Evolutionary conservation across 2,797 vertebrate species (phyloP), one percentile per base, ranked within the genome.

Genomic region (Coreius guichenoti): DNA sequence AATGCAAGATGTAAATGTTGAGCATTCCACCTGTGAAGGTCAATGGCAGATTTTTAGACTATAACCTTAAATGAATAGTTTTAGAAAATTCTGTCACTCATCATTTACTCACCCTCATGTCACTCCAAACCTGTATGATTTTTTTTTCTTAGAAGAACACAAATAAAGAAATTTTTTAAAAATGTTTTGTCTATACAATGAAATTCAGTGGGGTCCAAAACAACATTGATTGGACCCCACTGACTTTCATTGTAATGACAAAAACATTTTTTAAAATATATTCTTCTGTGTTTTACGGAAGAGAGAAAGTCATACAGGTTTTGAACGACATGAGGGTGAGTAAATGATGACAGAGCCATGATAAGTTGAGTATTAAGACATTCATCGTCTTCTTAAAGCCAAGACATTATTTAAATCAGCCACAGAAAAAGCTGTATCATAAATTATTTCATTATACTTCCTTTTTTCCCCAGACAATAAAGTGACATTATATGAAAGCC

Each of bases 401-500:
- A 23, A n/a, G 33, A 72, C 81, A 19, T 73, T 5, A 21, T 82
- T 74, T 73, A 36, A 73, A 29, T 82, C 69, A 58, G n/a, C 43
- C n/a, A 47, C 11, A 31, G 33, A 70, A 69, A 70, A 39, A 49
- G 19, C 63, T 11, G 65, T 47, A 70, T 58, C 36, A 69, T 79
- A 78, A 77, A 79, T 70, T 23, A 58, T 43, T 54, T 56, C 49
- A 70, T 70, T 61, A 70, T 36, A 58, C 31, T 69, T 70, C 49
- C 29, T 26, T 54, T 68, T 43, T 26, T 43, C 19, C n/a, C 23
- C n/a, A 68, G 47, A 77, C 31, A 45, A 69, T 78, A 68, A 84
- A 69, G 21, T 61, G 39, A 70, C 26, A 79, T 84, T 79, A 84
- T 47, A 79, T 45, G 51, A 70, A 54, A 58, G 49, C 74, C 61